These are phyloP conservation scores for Peromyscus melanophrys DNA, from an alignment of 2,797 vertebrate genomes.

Conservation along the genomic window DNA sequence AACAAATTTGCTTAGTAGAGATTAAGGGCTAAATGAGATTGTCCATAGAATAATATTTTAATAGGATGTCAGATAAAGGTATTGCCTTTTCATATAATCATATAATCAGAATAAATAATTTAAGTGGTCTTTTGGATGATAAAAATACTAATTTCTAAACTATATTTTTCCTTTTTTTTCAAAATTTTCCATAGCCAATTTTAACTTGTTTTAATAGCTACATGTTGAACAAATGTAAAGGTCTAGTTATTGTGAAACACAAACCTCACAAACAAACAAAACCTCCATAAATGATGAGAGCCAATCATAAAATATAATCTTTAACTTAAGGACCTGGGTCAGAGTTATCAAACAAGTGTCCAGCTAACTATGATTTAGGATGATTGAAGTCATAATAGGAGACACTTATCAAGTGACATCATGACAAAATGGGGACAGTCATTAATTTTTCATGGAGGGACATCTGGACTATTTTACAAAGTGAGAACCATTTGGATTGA, in stretches of 20 bases:
- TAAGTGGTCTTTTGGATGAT: not conserved
- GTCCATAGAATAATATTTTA: conserved; percentile 64
- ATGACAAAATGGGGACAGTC: not conserved
- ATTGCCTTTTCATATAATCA: conserved; percentile 29
- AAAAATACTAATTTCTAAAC: not conserved
- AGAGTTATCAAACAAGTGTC: not conserved
- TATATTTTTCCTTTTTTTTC: not conserved
- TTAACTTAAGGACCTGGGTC: not conserved
- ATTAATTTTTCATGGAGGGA: conserved; percentile 50
- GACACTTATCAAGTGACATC: not conserved
- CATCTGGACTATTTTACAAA: conserved; percentile 59
- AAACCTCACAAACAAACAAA: too few relatives aligned
- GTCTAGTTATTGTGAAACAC: not conserved
- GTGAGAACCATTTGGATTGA: not conserved
- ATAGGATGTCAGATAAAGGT: not conserved
- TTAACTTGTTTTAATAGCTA: conserved; percentile 59
- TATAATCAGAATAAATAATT: conserved; percentile 46
- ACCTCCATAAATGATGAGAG: not conserved
- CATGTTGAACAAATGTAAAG: not conserved
- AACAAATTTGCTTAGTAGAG: conserved; percentile 69
- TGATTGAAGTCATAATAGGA: not conserved
- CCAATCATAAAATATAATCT: not conserved
- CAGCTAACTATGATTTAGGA: not conserved
- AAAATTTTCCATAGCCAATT: not conserved
- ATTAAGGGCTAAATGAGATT: conserved; percentile 63